phyloP scores from a whole-genome alignment of 2,113 vertebrate genomes.

The Bos taurus region DNA sequence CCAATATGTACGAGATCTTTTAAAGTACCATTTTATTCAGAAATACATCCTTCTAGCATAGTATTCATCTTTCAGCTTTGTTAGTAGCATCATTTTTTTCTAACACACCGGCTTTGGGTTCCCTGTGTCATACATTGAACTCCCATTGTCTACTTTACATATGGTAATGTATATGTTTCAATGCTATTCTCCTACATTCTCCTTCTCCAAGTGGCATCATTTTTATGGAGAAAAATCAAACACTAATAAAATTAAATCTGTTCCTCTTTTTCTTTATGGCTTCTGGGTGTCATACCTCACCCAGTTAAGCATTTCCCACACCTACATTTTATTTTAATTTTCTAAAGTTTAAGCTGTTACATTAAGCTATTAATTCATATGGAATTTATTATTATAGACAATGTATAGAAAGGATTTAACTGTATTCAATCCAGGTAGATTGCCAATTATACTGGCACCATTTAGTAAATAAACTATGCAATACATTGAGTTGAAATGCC shows the following conservation, averaged over 20 bases:
- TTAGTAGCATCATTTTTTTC: not conserved
- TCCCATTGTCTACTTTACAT: not conserved
- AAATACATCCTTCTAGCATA: not conserved
- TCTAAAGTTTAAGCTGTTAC: not conserved
- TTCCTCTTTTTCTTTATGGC: not conserved
- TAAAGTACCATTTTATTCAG: not conserved
- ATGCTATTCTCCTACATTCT: not conserved
- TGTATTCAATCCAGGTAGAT: not conserved
- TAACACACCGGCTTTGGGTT: not conserved
- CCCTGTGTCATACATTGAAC: not conserved
- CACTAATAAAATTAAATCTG: not conserved
- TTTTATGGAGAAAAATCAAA: not conserved
- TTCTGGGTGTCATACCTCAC: not conserved
- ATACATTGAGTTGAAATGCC: not conserved
- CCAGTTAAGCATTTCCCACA: not conserved
- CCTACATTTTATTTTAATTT: not conserved
- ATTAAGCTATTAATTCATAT: not conserved
- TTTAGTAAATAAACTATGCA: not conserved
- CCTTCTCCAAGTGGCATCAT: not conserved
- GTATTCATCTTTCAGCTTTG: not conserved
- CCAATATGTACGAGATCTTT: not conserved
- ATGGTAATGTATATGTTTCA: not conserved
- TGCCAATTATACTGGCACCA: too few relatives aligned
- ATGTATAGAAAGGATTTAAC: not conserved
- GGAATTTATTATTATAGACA: not conserved